Evolutionary conservation across 1,140 invertebrate species (phyloP).

Genomic region (Liolophura sinensis): DNA sequence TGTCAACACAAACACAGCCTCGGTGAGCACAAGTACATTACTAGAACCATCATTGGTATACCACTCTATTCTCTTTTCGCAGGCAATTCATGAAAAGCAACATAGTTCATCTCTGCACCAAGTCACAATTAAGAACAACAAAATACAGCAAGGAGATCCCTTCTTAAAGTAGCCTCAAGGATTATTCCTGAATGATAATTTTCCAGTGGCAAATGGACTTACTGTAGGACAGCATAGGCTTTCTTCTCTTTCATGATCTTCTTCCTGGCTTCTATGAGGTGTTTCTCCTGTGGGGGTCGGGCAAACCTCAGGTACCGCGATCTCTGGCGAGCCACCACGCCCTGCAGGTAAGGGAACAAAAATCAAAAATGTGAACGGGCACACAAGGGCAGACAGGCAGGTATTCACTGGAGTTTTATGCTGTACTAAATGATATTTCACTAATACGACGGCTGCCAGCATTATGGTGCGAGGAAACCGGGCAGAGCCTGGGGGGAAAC

Average conservation of each 20-base stretch:
- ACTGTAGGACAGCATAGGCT: conserved; percentile 45
- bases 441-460: too few species aligned
- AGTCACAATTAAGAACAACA: too few species aligned
- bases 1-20: conserved; percentile 22
- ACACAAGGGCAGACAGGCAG: not conserved
- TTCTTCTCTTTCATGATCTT: conserved; percentile 54
- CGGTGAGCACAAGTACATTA: not conserved
- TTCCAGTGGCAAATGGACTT: too few species aligned
- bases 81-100: too few species aligned
- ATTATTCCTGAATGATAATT: too few species aligned
- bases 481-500: too few species aligned
- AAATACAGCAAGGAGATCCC: too few species aligned
- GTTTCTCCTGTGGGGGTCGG: conserved; percentile 55
- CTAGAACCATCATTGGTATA: not conserved
- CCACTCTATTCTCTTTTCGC: conserved; percentile 1
- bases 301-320: conserved; percentile 56
- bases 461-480: too few species aligned
- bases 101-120: too few species aligned
- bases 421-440: too few species aligned
- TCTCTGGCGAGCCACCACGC: conserved; percentile 51
- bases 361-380: not conserved
- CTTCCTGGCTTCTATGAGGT: conserved; percentile 52
- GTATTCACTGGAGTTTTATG: too few species aligned
- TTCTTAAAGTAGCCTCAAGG: too few species aligned
- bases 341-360: conserved; percentile 27